phyloP scores from a whole-genome alignment of 2,888 invertebrate species.

The Macropis europaea region DNA sequence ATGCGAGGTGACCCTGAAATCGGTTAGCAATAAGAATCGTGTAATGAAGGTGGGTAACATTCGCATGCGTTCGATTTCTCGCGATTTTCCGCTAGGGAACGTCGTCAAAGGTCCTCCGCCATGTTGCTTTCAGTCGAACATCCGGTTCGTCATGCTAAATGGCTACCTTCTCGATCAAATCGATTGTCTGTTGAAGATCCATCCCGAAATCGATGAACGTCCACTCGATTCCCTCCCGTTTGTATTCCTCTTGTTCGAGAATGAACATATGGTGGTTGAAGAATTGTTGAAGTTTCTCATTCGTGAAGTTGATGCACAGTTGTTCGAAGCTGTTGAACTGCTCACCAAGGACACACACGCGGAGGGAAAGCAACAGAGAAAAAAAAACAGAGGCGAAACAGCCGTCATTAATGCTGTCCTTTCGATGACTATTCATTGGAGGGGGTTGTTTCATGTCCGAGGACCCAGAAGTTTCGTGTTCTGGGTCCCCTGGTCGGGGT shows the following conservation, averaged over 20 bases:
- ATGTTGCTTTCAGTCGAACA: background rate
- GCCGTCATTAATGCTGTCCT: constrained; percentile 65
- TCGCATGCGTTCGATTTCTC: constrained; percentile 16
- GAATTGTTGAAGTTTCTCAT: constrained; percentile 89
- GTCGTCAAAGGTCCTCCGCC: background rate
- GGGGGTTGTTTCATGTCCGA: background rate
- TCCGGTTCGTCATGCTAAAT: too few species aligned
- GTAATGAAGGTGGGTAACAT: background rate
- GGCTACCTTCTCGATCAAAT: constrained; percentile 90
- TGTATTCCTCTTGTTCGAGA: constrained; percentile 89
- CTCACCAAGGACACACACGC: constrained; percentile 67
- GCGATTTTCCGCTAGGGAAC: background rate
- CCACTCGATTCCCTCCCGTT: constrained; percentile 88
- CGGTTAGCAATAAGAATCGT: too few species aligned
- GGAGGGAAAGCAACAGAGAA: constrained; percentile 54
- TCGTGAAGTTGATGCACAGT: constrained; percentile 90
- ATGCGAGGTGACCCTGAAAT: too few species aligned
- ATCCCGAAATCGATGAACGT: constrained; percentile 90
- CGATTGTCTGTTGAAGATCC: constrained; percentile 91
- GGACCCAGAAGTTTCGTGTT: constrained; percentile 2
- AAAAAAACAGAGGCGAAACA: constrained; percentile 59
- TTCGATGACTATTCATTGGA: background rate
- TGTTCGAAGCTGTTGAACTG: constrained; percentile 90
- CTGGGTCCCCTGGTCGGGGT: background rate
- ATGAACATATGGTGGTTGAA: constrained; percentile 92